These are phyloP conservation scores for Azorinus chamasolen DNA, from an alignment of 2,888 invertebrate genomes.

Conservation along the genomic window DNA sequence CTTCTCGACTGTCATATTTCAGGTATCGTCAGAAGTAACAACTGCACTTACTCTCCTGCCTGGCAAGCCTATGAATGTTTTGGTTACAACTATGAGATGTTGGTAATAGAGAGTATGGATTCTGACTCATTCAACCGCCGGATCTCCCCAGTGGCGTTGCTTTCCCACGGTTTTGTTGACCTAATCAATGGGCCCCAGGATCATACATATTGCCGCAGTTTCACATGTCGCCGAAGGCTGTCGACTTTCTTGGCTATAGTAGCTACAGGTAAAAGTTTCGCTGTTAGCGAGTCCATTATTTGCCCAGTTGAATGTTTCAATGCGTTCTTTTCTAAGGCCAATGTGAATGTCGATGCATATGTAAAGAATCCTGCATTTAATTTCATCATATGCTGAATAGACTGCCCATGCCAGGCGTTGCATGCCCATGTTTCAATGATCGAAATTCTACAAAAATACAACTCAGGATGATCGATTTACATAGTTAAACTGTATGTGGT, in stretches of 20 bases:
- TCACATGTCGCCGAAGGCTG: conserved; percentile 83
- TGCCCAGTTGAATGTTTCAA: no score
- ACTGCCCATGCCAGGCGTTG: no score
- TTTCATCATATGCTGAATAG: no score
- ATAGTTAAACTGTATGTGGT: no score
- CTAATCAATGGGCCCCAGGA: conserved; percentile 86
- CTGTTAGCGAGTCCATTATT: no score
- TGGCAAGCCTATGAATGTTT: conserved; percentile 81
- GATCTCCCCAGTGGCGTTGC: conserved; percentile 80
- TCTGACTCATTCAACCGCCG: conserved; percentile 83
- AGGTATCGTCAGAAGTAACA: conserved; percentile 80
- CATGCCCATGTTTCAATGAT: no score
- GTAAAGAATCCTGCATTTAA: no score
- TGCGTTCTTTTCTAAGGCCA: no score
- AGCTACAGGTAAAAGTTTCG: conserved; percentile 77
- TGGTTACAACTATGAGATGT: conserved; percentile 74
- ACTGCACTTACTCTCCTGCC: conserved; percentile 61
- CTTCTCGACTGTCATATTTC: no score
- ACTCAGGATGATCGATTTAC: no score
- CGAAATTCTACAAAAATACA: no score
- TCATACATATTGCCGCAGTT: conserved; percentile 85
- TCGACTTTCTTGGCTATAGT: conserved; percentile 83
- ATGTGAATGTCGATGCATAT: no score
- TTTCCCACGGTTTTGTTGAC: conserved; percentile 78
- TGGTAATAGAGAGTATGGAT: conserved; percentile 85